phyloP scores from a whole-genome alignment of 2,888 invertebrate genomes.

The Stramonita haemastoma region DNA sequence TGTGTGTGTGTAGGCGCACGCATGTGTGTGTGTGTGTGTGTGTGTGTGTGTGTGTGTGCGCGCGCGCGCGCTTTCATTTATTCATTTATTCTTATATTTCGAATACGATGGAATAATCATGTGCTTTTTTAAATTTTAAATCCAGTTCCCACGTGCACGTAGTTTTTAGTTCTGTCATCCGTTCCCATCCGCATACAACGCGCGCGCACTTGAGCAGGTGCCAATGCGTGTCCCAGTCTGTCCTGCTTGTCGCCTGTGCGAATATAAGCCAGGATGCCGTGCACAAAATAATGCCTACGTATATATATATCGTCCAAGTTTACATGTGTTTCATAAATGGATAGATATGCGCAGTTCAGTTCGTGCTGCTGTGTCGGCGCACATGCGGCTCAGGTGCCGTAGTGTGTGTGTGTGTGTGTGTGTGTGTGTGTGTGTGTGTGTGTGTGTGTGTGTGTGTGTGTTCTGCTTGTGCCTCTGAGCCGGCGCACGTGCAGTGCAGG shows the following conservation, averaged over 20 bases:
- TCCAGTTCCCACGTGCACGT: not conserved
- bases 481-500: not conserved
- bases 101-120: not conserved
- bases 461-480: not conserved
- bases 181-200: not conserved
- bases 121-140: not conserved
- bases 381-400: too few species aligned
- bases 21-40: conserved; percentile 10
- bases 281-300: not conserved
- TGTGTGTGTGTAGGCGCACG: not conserved
- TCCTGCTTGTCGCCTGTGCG: not conserved
- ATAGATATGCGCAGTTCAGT: too few species aligned
- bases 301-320: not conserved
- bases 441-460: not conserved
- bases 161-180: not conserved
- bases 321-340: not conserved
- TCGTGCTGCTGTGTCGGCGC: too few species aligned
- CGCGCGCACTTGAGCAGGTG: not conserved
- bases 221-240: not conserved
- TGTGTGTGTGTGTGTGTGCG: conserved; percentile 21
- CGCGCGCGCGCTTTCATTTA: not conserved
- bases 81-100: not conserved
- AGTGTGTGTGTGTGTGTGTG: not conserved
- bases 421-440: not conserved
- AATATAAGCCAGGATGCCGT: not conserved